A percentile compares a stretch with the other conserved stretches of the same genome.
Evolutionary conservation across 2,888 invertebrate species (phyloP).

Genomic region (Drosophila hamatofila): DNA sequence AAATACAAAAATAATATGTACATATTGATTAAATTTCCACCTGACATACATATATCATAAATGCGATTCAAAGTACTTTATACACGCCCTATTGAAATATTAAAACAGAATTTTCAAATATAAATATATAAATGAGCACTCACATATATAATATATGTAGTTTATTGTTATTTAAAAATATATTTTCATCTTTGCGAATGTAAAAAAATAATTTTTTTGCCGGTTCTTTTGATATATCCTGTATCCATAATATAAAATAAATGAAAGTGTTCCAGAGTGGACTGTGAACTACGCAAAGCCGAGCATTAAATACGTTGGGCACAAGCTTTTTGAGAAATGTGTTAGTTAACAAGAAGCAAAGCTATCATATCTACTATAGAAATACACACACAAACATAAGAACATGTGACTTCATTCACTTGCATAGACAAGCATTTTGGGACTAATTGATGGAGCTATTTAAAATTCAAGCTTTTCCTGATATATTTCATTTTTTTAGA

Average conservation of each 20-base stretch:
- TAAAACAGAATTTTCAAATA: neutral
- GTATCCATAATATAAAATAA: neutral
- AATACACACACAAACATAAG: neutral
- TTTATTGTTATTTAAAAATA: too few relatives aligned
- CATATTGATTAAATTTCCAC: slow-evolving; percentile 6
- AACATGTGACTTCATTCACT: neutral
- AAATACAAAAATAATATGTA: neutral
- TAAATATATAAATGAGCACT: neutral
- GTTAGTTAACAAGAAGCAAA: neutral
- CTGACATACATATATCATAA: slow-evolving; percentile 8
- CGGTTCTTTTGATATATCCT: neutral
- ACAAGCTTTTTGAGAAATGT: neutral
- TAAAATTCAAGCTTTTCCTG: neutral
- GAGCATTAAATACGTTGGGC: neutral
- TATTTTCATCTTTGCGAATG: too few relatives aligned
- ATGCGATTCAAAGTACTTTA: neutral
- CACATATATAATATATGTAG: too few relatives aligned
- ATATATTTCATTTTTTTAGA: neutral
- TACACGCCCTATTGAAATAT: neutral
- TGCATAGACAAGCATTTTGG: neutral
- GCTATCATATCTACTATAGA: too few relatives aligned
- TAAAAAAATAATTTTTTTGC: neutral
- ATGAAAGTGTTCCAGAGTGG: neutral
- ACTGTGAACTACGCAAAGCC: neutral
- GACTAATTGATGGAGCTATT: neutral